Conservation (phyloP, 2,797 vertebrate species). For the Heterohyrax brucei region DNA sequence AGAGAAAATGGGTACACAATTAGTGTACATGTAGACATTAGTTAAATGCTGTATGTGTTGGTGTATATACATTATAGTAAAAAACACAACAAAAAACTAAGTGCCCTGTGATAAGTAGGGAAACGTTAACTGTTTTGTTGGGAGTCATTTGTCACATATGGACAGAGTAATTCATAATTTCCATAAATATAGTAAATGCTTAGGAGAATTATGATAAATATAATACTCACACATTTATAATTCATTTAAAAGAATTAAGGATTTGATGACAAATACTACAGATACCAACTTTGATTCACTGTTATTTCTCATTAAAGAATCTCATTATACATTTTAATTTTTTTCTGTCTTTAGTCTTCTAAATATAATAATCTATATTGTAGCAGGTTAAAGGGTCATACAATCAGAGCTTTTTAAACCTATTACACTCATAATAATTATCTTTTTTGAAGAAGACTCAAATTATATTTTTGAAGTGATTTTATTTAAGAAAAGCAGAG, state of each 20-base stretch:
- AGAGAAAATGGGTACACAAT: background rate
- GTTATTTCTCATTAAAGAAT: background rate
- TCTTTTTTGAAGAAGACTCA: background rate
- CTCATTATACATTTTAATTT: background rate
- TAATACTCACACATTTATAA: background rate
- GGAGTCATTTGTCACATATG: background rate
- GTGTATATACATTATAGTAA: background rate
- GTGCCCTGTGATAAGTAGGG: background rate
- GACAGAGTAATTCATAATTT: background rate
- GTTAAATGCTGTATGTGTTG: background rate
- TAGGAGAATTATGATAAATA: background rate
- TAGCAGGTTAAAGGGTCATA: background rate
- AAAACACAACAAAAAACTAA: background rate
- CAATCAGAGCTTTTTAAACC: background rate
- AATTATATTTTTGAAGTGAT: background rate
- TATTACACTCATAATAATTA: background rate
- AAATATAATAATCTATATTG: background rate
- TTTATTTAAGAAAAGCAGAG: background rate
- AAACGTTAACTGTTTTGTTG: background rate
- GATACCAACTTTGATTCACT: background rate
- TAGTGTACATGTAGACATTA: background rate
- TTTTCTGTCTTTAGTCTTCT: background rate
- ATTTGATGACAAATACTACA: background rate
- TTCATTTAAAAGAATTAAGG: background rate
- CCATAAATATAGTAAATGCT: background rate